Evolutionary conservation across 2,888 invertebrate genomes (phyloP), one percentile per base, ranked within the genome.

Genomic region (Tenthredo distinguenda): DNA sequence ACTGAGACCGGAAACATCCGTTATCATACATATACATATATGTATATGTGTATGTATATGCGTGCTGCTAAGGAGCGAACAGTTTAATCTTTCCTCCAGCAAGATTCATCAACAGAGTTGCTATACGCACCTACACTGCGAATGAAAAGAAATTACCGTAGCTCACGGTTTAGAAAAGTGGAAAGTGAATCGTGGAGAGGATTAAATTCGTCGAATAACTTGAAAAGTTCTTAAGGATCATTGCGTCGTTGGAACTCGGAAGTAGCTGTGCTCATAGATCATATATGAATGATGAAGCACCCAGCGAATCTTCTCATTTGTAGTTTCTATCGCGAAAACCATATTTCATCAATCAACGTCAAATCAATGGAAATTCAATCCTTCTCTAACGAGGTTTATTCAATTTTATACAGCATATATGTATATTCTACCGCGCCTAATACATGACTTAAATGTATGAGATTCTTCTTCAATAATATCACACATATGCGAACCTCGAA

Each of bases 1-100:
- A 83, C 68, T 18, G 47, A 71, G 83, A 83, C 83, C 83, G 83
- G 83, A 83, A 83, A 83, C 68, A 83, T 83, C 83, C 83, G 83
- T 83, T 83, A 82, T 12, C 37, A 34, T 26, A 18, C 55, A 47
- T 26, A 9, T 34, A 77, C 15, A 21, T 37, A 71, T 37, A 37
- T 18, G 12, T 31, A 68, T 34, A 34, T 18, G 12, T 31, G 18
- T 18, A 18, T 21, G 40, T 72, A 37, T 15, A 72, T 10, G 12
- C 43, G 26, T 9, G n/a, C 26, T 10, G 10, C 10, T 15, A 21
- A 43, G 1, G 74, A 74, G 74, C 10, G 15, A 74, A 26, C 43
- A 21, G 68, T 68, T 34, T 68, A 26, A 31, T 68, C 31, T 34
- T 68, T 68, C 31, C 6, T 34, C 10, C 26, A 26, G 18, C 58